Evolutionary conservation across 1,140 invertebrate genomes (phyloP), one percentile per base, ranked within the genome.

Genomic region (Lepidotrigona ventralis): DNA sequence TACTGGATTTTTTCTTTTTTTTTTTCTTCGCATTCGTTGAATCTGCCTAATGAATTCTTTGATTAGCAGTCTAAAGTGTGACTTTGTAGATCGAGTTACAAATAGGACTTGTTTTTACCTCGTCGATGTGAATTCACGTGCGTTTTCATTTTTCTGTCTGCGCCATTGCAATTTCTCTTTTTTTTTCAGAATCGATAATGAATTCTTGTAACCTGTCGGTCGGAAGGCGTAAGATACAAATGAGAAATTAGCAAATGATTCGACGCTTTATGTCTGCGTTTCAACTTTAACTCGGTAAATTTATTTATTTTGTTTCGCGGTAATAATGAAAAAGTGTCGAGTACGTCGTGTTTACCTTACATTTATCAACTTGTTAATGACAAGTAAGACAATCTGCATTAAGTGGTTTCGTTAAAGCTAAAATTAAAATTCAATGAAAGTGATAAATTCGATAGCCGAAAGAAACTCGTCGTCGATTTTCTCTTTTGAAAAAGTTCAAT

Each of bases 1-100:
- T 17, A 19, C 6, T 58, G 53, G 56, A 26, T 19, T 56, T 33
- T 33, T 3, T 33, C 4, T 33, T 33, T 33, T 33, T 33, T 56
- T 54, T 73, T 73, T 26, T 21, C 1, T 58, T 29, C 9, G 33
- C 21, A 74, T 74, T 74, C 53, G 72, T 56, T 33, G 21, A 29
- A 74, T 73, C 69, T 51, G 15, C 69, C 51, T 39, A 0, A 70
- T 71, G 72, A 74, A 74, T 74, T 33, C 14, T 74, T 74, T 3
- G 58, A 74, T 74, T 56, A 56, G 29, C 29, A 21, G 9, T 15
- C 29, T 29, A 19, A 29, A 1, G 72, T 23, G 54, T 33, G 17
- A 54, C 51, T 54, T 73, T 29, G 39, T 53, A 29, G 19, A 33
- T 29, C 51, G 12, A 56, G 54, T 56, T 56, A 3, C 29, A 58